phyloP scores from a whole-genome alignment of 2,113 vertebrate species.

The Nyctereutes procyonoides region DNA sequence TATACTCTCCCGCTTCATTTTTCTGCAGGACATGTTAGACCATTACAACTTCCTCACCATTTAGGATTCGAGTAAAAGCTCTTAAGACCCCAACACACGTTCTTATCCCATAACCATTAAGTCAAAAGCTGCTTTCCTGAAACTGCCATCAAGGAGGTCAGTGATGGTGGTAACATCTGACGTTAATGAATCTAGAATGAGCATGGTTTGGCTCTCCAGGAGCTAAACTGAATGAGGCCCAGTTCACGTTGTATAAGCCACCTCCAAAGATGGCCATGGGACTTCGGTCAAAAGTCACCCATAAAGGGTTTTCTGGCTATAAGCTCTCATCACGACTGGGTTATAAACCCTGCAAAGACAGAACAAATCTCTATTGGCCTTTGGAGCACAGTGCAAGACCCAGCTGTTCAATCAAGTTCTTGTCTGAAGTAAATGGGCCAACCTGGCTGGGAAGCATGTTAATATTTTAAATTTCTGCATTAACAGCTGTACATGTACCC shows the following conservation, averaged over 20 bases:
- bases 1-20: not conserved
- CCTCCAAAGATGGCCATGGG: not conserved
- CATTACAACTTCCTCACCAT: not conserved
- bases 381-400: conserved; percentile 38
- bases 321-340: not conserved
- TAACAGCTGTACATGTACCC: conserved; percentile 72
- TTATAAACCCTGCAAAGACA: conserved; percentile 50
- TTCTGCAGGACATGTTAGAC: not conserved
- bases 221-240: not conserved
- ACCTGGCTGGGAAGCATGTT: conserved; percentile 61
- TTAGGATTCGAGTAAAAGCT: not conserved
- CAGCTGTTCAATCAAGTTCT: conserved; percentile 75
- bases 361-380: conserved; percentile 31
- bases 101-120: not conserved
- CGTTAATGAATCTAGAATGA: not conserved
- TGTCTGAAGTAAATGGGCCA: conserved; percentile 67
- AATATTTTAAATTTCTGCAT: conserved; percentile 74
- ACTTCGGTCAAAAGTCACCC: not conserved
- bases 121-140: conserved; percentile 17
- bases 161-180: not conserved
- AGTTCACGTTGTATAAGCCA: not conserved
- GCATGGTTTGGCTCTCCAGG: not conserved
- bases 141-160: not conserved
- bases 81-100: not conserved
- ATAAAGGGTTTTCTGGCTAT: not conserved